Conservation (phyloP, 1,140 invertebrate species). For the Branchinecta lindahli region DNA sequence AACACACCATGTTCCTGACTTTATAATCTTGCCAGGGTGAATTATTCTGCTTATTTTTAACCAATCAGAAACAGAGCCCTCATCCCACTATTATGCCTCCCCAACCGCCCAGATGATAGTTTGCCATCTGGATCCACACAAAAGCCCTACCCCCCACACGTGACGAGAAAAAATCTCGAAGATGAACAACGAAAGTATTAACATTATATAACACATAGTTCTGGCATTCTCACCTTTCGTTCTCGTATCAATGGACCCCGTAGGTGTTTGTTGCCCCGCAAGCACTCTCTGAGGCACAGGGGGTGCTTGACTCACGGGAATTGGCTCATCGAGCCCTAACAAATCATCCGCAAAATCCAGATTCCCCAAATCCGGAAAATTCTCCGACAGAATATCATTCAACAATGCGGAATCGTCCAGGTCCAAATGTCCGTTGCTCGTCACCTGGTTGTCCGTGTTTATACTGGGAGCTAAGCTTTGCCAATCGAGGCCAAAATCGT, state of each 20-base stretch:
- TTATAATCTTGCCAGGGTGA: no score
- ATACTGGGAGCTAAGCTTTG: not conserved
- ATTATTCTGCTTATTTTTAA: no score
- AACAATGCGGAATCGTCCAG: not conserved
- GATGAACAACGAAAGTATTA: no score
- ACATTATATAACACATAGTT: no score
- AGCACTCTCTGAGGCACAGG: not conserved
- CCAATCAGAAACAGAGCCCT: no score
- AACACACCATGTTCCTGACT: no score
- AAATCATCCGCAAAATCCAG: not conserved
- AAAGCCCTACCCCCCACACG: no score
- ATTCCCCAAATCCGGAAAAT: conserved; percentile 6
- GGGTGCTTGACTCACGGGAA: not conserved
- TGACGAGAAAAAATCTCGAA: no score
- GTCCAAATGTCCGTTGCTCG: not conserved
- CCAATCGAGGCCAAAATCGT: not conserved
- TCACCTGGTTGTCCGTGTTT: not conserved
- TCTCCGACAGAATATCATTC: conserved; percentile 1
- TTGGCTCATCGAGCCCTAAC: not conserved
- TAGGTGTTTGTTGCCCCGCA: not conserved
- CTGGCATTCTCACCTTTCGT: not conserved
- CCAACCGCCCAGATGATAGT: no score
- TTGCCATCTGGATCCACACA: no score
- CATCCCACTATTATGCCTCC: no score
- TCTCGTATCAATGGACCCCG: not conserved